Percentiles rank a stretch among this genome's conserved stretches.
Evolutionary conservation across 2,113 vertebrate species (phyloP).

Genomic region (Paracanthobrama guichenoti): DNA sequence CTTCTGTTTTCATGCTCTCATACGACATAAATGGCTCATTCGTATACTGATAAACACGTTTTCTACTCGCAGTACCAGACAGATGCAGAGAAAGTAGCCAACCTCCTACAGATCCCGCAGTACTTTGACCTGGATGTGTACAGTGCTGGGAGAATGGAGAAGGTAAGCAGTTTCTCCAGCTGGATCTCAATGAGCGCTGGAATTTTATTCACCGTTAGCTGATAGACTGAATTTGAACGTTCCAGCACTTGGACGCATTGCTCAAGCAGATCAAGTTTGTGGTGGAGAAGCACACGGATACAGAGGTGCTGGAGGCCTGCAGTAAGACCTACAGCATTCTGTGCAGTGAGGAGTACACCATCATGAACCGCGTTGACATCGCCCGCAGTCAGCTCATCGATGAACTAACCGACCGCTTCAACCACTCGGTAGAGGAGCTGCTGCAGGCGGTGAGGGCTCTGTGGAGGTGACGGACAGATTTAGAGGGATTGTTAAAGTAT

Average conservation of each 20-base stretch:
- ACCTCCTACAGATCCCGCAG: slow-evolving; percentile 94
- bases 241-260: slow-evolving; percentile 89
- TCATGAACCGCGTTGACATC: slow-evolving; percentile 97
- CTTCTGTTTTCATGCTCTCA: background rate
- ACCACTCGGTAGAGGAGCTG: slow-evolving; percentile 93
- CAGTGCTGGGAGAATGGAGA: slow-evolving; percentile 97
- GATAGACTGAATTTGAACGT: background rate
- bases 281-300: slow-evolving; percentile 96
- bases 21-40: background rate
- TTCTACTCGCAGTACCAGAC: slow-evolving; percentile 85
- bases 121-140: slow-evolving; percentile 98
- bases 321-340: slow-evolving; percentile 98
- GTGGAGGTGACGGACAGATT: slow-evolving; percentile 12
- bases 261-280: slow-evolving; percentile 96
- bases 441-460: slow-evolving; percentile 85
- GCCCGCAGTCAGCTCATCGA: slow-evolving; percentile 95
- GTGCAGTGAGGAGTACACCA: slow-evolving; percentile 96
- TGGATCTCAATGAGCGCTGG: background rate
- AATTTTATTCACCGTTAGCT: too few species aligned
- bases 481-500: background rate
- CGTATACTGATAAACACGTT: background rate
- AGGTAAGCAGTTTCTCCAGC: slow-evolving; percentile 70
- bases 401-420: slow-evolving; percentile 92
- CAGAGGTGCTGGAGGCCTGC: slow-evolving; percentile 94
- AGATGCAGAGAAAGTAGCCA: slow-evolving; percentile 95